Evolutionary conservation across 2,113 vertebrate genomes (phyloP).

Genomic region (Muscicapa adusta): DNA sequence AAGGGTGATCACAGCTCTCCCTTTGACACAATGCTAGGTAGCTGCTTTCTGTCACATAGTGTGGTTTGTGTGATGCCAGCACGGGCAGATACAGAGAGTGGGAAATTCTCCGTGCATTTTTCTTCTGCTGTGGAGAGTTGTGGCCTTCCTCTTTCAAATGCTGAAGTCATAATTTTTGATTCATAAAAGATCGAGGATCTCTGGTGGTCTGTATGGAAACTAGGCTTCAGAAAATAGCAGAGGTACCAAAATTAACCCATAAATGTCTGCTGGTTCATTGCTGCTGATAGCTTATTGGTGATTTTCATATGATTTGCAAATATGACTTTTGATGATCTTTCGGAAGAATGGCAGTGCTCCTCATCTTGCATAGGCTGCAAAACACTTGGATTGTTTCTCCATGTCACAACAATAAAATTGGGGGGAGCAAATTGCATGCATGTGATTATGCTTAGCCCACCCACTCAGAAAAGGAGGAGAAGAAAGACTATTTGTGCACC

Average conservation of each 20-base stretch:
- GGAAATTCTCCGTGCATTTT: background rate
- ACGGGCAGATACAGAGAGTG: background rate
- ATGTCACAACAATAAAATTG: background rate
- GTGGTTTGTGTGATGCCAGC: background rate
- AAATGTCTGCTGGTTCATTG: background rate
- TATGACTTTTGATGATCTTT: background rate
- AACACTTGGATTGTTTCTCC: background rate
- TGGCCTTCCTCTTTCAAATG: background rate
- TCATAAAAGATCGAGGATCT: background rate
- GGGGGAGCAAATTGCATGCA: rapidly evolving
- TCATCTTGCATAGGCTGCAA: background rate
- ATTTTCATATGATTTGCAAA: background rate
- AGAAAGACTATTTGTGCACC: background rate
- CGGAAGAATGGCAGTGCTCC: background rate
- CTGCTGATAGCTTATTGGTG: background rate
- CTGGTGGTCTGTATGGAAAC: background rate
- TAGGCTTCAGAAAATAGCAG: background rate
- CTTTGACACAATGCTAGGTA: background rate
- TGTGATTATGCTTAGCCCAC: background rate
- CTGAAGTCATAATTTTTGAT: background rate
- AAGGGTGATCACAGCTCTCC: background rate
- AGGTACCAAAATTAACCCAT: background rate
- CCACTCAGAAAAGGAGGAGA: background rate
- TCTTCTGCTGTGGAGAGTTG: background rate
- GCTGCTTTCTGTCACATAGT: background rate